Conservation (phyloP, 2,888 invertebrate genomes). For the Drosophila colorata region DNA sequence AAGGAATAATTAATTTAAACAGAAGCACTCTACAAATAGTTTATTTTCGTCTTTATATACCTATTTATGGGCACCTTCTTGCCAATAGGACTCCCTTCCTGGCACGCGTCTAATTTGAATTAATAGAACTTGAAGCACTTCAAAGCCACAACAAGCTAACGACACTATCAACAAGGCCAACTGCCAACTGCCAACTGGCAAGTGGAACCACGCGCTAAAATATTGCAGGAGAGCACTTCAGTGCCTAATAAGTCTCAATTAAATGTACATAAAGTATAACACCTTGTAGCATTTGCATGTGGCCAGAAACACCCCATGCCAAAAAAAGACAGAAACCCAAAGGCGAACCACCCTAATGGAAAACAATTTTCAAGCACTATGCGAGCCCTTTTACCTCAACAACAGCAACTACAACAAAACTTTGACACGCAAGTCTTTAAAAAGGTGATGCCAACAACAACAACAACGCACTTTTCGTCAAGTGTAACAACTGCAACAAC, state of each 20-base stretch:
- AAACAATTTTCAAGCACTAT: slow-evolving; percentile 33
- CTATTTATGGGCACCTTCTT: background rate
- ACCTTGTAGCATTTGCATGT: slow-evolving; percentile 75
- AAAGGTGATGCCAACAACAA: slow-evolving; percentile 38
- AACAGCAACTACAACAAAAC: slow-evolving; percentile 29
- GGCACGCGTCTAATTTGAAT: slow-evolving; percentile 13
- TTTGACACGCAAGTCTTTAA: slow-evolving; percentile 70
- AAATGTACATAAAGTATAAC: slow-evolving; percentile 78
- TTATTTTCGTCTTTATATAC: background rate
- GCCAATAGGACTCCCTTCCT: background rate
- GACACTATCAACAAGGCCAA: slow-evolving; percentile 42
- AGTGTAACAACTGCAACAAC: slow-evolving; percentile 45
- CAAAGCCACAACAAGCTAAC: slow-evolving; percentile 30
- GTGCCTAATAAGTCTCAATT: slow-evolving; percentile 76
- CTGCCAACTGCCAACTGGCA: slow-evolving; percentile 10
- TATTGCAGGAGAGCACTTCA: slow-evolving; percentile 50
- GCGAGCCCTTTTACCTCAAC: slow-evolving; percentile 34
- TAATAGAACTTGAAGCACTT: slow-evolving; percentile 26
- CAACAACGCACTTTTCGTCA: slow-evolving; percentile 47
- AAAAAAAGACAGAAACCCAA: slow-evolving; percentile 18
- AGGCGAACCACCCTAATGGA: slow-evolving; percentile 46
- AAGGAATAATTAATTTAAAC: no score
- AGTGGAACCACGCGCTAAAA: slow-evolving; percentile 36
- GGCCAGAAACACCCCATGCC: slow-evolving; percentile 19
- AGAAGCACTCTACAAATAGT: background rate